phyloP scores from a whole-genome alignment of 2,113 vertebrate genomes.

The Atherinomorus stipes region DNA sequence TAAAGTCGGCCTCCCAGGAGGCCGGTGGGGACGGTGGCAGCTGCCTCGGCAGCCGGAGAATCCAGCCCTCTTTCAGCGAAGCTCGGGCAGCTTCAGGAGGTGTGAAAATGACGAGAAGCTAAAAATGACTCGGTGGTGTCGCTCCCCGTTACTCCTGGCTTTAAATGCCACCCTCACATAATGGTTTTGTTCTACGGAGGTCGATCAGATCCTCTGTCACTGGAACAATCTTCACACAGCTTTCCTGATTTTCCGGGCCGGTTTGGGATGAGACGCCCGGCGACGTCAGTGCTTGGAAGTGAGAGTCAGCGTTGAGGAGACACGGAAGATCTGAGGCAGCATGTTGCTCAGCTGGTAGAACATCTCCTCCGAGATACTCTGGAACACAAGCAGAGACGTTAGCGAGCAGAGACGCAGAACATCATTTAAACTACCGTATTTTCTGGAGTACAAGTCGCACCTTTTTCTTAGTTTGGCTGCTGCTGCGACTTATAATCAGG shows the following conservation, averaged over 20 bases:
- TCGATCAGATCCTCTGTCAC: not conserved
- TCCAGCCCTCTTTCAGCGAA: constrained; percentile 26
- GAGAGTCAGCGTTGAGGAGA: constrained; percentile 90
- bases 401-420: constrained; percentile 20
- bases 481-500: too few species aligned
- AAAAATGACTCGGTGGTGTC: constrained; percentile 10
- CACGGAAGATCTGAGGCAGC: constrained; percentile 98
- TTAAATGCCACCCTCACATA: not conserved
- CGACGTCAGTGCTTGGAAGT: constrained; percentile 86
- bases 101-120: constrained; percentile 11
- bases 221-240: too few species aligned
- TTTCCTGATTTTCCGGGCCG: not conserved
- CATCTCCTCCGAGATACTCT: constrained; percentile 98
- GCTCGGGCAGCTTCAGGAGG: not conserved
- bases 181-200: not conserved
- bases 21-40: constrained; percentile 53
- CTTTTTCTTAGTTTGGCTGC: too few species aligned
- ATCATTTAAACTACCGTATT: too few species aligned
- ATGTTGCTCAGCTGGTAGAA: constrained; percentile 99
- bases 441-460: too few species aligned
- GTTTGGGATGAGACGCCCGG: not conserved
- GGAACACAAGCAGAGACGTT: constrained; percentile 53
- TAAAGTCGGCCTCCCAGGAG: constrained; percentile 49
- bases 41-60: constrained; percentile 37
- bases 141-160: not conserved